Evolutionary conservation across 2,797 vertebrate genomes (phyloP).

Genomic region (Phataginus tricuspis): DNA sequence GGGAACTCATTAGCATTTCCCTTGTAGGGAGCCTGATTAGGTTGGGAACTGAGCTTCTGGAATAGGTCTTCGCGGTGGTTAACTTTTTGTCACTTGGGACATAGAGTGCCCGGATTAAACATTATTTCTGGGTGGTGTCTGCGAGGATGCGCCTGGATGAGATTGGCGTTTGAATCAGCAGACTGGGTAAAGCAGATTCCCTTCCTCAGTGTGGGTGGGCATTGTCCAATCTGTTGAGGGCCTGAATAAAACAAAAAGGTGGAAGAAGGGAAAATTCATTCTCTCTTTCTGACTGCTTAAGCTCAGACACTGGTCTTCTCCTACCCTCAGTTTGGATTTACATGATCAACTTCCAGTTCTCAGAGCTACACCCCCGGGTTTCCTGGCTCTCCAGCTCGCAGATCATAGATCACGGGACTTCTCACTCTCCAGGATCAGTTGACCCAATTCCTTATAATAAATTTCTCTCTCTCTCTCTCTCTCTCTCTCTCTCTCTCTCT

Average conservation of each 20-base stretch:
- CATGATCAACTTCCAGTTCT: neutral
- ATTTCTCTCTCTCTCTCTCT: neutral
- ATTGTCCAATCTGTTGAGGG: neutral
- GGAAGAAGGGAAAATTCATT: neutral
- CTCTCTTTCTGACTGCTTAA: neutral
- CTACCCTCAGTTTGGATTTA: neutral
- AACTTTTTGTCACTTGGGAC: neutral
- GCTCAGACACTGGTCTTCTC: neutral
- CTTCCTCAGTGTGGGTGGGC: neutral
- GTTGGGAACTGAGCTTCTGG: neutral
- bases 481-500: too few relatives aligned
- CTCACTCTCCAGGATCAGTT: neutral
- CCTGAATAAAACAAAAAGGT: neutral
- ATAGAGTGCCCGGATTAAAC: neutral
- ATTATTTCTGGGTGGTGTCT: neutral
- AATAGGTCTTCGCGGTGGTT: neutral
- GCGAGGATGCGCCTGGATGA: neutral
- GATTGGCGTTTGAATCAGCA: neutral
- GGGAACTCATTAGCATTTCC: neutral
- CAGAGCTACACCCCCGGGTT: neutral
- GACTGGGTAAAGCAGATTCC: neutral
- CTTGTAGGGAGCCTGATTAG: neutral
- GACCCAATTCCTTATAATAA: neutral
- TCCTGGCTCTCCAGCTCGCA: neutral
- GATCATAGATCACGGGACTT: neutral